Base-by-base conservation (phyloP, 30 jellyfish, hydroid and myxozoan species). In the Clytia hemisphaerica region DNA sequence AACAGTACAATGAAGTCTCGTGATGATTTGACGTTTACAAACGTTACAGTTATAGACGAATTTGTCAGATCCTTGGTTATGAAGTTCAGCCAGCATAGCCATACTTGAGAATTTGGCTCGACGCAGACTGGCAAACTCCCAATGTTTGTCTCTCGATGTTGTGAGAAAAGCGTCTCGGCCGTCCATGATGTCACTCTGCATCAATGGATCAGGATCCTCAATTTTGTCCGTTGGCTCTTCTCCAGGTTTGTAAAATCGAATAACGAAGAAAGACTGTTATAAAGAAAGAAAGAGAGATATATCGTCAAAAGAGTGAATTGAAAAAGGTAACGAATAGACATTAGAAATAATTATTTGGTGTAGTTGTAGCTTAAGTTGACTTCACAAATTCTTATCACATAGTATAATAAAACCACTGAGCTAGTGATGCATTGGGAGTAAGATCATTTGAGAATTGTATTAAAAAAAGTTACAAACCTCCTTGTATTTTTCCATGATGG, bases 111-210 rank as follows among this genome's bases (percentile, higher is more conserved):
- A 92, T 61, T 84, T 85, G 47, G 99, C 99, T 25, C 96, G 83
- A 2, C 99, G 92, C 65, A 92, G 82, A 51, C 96, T 92, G 33
- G 96, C 78, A 61, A 92, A 92, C 62, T 92, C 99, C 99, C 99
- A 92, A 65, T 92, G 99, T 38, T 83, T 92, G 38, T 92, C 99
- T 38, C 99, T 65, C 24, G 96, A 93, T 1, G 76, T 67, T 1
- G 95, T 84, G 0, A 92, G 80, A 61, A 92, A 92, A 12, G 96
- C 99, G 72, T 85, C 96, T 27, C 99, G 33, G 2, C 99, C 99
- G 30, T 92, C 99, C 99, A 92, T 92, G 19, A 92, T 85, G 45
- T 92, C 99, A 45, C 96, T 83, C 12, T 92, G 58, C 85, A 92
- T 60, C 45, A 84, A 35, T 4, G 99, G 99, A 44, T 92, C 96